A percentile compares a stretch with the other conserved stretches of the same genome.
These are phyloP conservation scores for Orientallactaga bullata DNA, from an alignment of 2,113 vertebrate species.

Conservation along the genomic window DNA sequence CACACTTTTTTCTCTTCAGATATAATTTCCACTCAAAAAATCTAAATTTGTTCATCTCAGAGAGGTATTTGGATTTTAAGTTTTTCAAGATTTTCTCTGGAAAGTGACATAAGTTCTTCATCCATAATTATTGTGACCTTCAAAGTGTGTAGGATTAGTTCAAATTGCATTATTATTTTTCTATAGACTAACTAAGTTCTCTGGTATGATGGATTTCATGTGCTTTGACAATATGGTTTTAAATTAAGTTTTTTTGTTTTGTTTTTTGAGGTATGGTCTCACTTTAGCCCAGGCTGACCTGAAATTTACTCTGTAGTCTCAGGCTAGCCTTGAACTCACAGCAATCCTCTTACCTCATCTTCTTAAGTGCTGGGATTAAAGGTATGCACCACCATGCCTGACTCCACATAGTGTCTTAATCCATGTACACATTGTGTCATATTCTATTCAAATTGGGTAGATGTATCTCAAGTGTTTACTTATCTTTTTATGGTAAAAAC, in stretches of 20 bases:
- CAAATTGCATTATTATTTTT: conserved; percentile 25
- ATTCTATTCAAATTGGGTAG: background rate
- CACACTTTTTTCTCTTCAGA: conserved; percentile 9
- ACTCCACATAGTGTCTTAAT: background rate
- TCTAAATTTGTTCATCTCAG: conserved; percentile 51
- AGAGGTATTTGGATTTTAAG: conserved; percentile 39
- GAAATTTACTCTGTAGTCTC: too few species aligned
- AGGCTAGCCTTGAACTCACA: too few species aligned
- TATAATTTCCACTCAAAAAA: conserved; percentile 56
- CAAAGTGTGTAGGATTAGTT: background rate
- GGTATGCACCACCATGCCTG: too few species aligned
- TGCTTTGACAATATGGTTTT: conserved; percentile 46
- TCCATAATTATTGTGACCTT: conserved; percentile 37
- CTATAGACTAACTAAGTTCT: conserved; percentile 31
- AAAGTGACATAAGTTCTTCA: conserved; percentile 14
- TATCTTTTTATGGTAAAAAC: background rate
- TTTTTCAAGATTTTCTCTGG: conserved; percentile 39
- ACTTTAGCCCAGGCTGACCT: too few species aligned
- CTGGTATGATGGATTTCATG: conserved; percentile 18
- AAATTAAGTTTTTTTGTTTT: background rate
- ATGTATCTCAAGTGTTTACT: background rate
- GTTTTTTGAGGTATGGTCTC: too few species aligned
- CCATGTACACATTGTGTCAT: background rate
- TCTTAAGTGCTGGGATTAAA: too few species aligned
- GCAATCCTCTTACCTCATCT: too few species aligned